These are phyloP conservation scores for Ips nitidus DNA, from an alignment of 1,140 invertebrate genomes.

Conservation along the genomic window DNA sequence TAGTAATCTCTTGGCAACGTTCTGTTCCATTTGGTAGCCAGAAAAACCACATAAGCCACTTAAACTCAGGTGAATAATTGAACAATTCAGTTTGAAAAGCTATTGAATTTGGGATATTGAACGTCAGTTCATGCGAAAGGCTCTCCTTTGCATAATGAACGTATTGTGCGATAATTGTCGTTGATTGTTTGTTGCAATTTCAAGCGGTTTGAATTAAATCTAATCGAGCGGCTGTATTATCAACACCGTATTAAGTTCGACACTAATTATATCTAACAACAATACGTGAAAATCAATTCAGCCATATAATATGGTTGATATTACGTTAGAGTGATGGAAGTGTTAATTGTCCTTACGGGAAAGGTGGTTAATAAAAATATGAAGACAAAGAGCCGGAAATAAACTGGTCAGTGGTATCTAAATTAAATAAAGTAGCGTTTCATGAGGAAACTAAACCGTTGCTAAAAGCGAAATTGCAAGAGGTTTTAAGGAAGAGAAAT, in stretches of 20 bases:
- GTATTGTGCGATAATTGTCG: constrained; percentile 5
- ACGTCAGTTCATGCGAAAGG: constrained; percentile 4
- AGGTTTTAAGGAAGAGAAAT: constrained; percentile 24
- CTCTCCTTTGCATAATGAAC: constrained; percentile 7
- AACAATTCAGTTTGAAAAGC: constrained; percentile 5
- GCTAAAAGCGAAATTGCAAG: constrained; percentile 15
- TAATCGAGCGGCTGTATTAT: constrained; percentile 4
- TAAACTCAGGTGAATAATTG: constrained; percentile 2
- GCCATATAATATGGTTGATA: too few relatives aligned
- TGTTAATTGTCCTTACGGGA: too few relatives aligned
- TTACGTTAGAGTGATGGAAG: too few relatives aligned
- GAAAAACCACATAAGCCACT: background rate
- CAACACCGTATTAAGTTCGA: constrained; percentile 3
- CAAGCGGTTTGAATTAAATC: constrained; percentile 4
- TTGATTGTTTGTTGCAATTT: constrained; percentile 7
- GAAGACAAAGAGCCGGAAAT: background rate
- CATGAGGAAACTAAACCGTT: constrained; percentile 15
- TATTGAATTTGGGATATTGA: constrained; percentile 4
- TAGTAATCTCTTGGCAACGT: too few relatives aligned
- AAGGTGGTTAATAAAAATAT: background rate
- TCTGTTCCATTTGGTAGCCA: background rate
- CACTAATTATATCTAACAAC: constrained; percentile 2
- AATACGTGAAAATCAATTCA: constrained; percentile 2
- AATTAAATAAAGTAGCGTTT: constrained; percentile 16
- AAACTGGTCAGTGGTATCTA: constrained; percentile 2